phyloP scores from a whole-genome alignment of 1,140 invertebrate species.

The Drosophila subobscura region DNA sequence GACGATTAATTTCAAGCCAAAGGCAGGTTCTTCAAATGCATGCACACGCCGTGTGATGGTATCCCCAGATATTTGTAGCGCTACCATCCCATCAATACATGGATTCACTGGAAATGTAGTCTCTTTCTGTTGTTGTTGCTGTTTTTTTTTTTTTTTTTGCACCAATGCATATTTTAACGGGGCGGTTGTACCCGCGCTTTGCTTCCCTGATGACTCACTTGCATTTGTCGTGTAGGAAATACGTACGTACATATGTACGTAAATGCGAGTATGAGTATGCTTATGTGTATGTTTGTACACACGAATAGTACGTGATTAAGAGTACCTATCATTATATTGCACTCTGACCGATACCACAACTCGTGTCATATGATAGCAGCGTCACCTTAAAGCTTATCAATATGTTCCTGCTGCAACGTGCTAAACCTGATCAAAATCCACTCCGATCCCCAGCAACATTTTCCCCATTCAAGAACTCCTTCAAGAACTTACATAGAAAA shows the following conservation, averaged over 20 bases:
- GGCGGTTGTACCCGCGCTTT: slow-evolving; percentile 45
- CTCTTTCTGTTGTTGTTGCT: too few relatives aligned
- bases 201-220: slow-evolving; percentile 47
- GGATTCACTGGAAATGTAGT: slow-evolving; percentile 41
- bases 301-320: slow-evolving; percentile 17
- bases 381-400: too few relatives aligned
- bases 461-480: too few relatives aligned
- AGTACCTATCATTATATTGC: slow-evolving; percentile 25
- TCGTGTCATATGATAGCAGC: too few relatives aligned
- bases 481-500: too few relatives aligned
- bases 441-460: too few relatives aligned
- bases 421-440: too few relatives aligned
- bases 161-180: slow-evolving; percentile 34
- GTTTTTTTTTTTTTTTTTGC: slow-evolving; percentile 22
- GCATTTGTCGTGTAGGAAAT: slow-evolving; percentile 42
- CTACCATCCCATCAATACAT: slow-evolving; percentile 27
- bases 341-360: slow-evolving; percentile 21
- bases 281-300: slow-evolving; percentile 16
- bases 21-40: too few relatives aligned
- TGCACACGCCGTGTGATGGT: too few relatives aligned
- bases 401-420: too few relatives aligned
- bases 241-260: background rate
- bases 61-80: background rate
- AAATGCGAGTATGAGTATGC: slow-evolving; percentile 10
- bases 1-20: too few relatives aligned